Evolutionary conservation across 2,888 invertebrate species (phyloP).

Genomic region (Poecilobothrus nobilitatus): DNA sequence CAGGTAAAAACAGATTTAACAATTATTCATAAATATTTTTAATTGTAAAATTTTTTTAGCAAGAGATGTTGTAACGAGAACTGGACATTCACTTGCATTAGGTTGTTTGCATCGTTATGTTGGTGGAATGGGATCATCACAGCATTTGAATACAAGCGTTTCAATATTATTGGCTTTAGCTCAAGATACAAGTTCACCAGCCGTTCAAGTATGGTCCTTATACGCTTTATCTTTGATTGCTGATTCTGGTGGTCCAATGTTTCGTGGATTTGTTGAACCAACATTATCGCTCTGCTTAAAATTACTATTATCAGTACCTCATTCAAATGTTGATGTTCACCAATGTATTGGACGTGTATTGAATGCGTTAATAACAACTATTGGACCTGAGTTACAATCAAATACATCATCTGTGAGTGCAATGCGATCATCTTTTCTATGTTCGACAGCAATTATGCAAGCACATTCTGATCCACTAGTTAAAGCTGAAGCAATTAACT

Average conservation of each 20-base stretch:
- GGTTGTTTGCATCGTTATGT: slow-evolving; percentile 93
- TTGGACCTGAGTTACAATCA: slow-evolving; percentile 94
- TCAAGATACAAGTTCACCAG: slow-evolving; percentile 85
- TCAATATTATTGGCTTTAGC: slow-evolving; percentile 89
- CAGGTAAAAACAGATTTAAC: slow-evolving; percentile 29
- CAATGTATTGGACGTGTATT: slow-evolving; percentile 88
- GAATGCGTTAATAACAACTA: slow-evolving; percentile 91
- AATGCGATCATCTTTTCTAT: slow-evolving; percentile 74
- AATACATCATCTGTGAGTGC: slow-evolving; percentile 64
- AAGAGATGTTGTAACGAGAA: slow-evolving; percentile 76
- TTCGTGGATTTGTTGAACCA: slow-evolving; percentile 93
- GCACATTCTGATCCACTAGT: slow-evolving; percentile 74
- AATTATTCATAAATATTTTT: background rate
- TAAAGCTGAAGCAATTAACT: slow-evolving; percentile 88
- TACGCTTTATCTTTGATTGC: slow-evolving; percentile 92
- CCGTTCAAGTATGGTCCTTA: slow-evolving; percentile 97
- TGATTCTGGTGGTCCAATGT: slow-evolving; percentile 98
- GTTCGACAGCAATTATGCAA: slow-evolving; percentile 88
- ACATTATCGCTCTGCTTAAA: slow-evolving; percentile 84
- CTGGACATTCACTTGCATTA: slow-evolving; percentile 83
- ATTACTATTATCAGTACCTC: slow-evolving; percentile 79
- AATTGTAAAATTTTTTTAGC: slow-evolving; percentile 40
- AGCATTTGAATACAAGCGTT: slow-evolving; percentile 88
- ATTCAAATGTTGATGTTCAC: slow-evolving; percentile 83
- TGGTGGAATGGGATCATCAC: slow-evolving; percentile 92